Base-by-base conservation (phyloP, 2,113 vertebrate genomes). In the Brevimyrus niger region DNA sequence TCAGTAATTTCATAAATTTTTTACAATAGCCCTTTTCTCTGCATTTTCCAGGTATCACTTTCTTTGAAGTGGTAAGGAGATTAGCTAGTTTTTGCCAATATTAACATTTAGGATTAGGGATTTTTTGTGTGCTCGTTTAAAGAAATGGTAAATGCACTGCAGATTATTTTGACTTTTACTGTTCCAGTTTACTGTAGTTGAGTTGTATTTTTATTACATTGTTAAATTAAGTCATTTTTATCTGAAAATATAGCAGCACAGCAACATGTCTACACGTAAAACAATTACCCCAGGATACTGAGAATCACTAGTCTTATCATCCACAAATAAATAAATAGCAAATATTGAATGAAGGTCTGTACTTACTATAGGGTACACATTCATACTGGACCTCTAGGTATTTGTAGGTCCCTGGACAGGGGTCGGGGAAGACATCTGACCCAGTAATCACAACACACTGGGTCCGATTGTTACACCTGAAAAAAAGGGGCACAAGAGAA, bases 301-400 rank as follows among this genome's bases (percentile, higher is more conserved):
- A 89, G 80, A 89, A 61, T 61, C 11, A 44, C 13, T 48, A 76
- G 31, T 87, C 35, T 58, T 31, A 23, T 19, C 27, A 76, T 23
- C 5, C 61, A 55, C 50, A 89, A 15, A 42, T 17, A 89, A 53
- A 83, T 48, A 48, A 69, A 91, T 89, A 90, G 92, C n/a, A 55
- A 91, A 89, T 91, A 76, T 90, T 91, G 92, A 93, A 91, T 90
- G 73, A 93, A 89, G 94, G 93, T 61, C 94, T 92, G 94, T 97
- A 99, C 98, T 99, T 98, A 99, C 98, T 99, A 95, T 99, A 99
- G 96, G 98, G 98, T 92, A 99, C 98, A 97, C 98, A 99, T 96
- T 99, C 98, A 97, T 99, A 99, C 92, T 99, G 98, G 96, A 99
- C 98, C 97, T 99, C 98, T 95, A 99, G 97, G 90, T 99, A 99